A percentile compares a stretch with the other conserved stretches of the same genome.
Evolutionary conservation across 2,797 vertebrate genomes (phyloP).

Genomic region (Mus minutoides): DNA sequence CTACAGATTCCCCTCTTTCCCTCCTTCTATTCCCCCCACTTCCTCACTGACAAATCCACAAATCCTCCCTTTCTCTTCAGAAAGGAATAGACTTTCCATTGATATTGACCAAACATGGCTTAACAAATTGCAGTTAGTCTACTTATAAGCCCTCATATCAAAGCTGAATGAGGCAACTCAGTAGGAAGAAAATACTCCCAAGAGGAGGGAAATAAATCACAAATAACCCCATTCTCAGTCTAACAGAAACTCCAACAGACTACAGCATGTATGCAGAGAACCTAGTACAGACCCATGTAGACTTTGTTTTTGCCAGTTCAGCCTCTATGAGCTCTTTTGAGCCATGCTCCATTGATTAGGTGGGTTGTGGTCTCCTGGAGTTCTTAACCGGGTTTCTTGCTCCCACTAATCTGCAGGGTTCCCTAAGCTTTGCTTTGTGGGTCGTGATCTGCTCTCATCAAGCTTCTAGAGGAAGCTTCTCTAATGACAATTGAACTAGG

Average conservation of each 20-base stretch:
- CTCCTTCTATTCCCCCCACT: too few relatives aligned
- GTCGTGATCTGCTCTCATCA: background rate
- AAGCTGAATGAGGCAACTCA: too few relatives aligned
- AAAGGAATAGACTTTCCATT: too few relatives aligned
- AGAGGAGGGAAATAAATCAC: too few relatives aligned
- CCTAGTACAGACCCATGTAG: background rate
- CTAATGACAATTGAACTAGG: background rate
- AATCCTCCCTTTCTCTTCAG: too few relatives aligned
- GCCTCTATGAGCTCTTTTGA: background rate
- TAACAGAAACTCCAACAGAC: background rate
- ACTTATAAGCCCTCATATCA: too few relatives aligned
- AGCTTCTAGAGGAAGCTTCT: background rate
- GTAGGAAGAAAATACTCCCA: too few relatives aligned
- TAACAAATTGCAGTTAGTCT: too few relatives aligned
- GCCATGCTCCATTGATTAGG: background rate
- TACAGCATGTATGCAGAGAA: background rate
- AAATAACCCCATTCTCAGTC: background rate
- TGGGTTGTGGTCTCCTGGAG: background rate
- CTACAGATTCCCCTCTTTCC: too few relatives aligned
- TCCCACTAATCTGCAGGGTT: background rate
- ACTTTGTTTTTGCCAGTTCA: background rate
- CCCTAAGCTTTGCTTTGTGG: background rate
- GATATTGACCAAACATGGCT: too few relatives aligned
- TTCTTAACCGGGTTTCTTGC: background rate
- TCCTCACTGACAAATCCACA: too few relatives aligned